Conservation (phyloP, 2,797 vertebrate genomes). For the Gallinago nigripennis region DNA sequence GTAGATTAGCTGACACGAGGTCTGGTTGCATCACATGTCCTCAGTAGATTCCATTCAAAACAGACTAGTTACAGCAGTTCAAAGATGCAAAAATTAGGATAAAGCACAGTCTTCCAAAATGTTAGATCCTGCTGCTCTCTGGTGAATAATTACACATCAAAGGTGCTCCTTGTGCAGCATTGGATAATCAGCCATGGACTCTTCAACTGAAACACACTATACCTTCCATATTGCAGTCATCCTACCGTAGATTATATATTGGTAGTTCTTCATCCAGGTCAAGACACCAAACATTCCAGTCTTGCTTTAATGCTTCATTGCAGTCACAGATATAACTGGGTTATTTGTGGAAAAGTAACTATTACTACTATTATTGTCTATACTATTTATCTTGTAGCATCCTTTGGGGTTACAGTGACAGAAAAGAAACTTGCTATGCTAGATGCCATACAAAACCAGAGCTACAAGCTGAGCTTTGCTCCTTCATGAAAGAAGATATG, state of each 20-base stretch:
- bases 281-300: neutral
- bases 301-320: neutral
- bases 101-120: neutral
- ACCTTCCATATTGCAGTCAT: neutral
- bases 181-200: neutral
- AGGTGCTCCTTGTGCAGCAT: slow-evolving; percentile 1
- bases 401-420: neutral
- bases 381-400: neutral
- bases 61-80: neutral
- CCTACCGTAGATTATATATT: neutral
- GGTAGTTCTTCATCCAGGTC: neutral
- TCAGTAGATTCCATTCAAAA: neutral
- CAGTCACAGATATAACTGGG: neutral
- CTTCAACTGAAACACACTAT: neutral
- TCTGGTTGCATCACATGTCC: neutral
- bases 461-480: neutral
- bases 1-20: neutral
- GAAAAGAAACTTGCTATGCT: neutral
- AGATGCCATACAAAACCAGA: neutral
- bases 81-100: neutral
- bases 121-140: neutral
- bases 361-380: neutral
- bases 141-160: neutral
- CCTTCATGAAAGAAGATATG: neutral
- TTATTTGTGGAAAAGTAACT: neutral